Conservation (phyloP, 2,888 invertebrate genomes). For the Nomada fucata region DNA sequence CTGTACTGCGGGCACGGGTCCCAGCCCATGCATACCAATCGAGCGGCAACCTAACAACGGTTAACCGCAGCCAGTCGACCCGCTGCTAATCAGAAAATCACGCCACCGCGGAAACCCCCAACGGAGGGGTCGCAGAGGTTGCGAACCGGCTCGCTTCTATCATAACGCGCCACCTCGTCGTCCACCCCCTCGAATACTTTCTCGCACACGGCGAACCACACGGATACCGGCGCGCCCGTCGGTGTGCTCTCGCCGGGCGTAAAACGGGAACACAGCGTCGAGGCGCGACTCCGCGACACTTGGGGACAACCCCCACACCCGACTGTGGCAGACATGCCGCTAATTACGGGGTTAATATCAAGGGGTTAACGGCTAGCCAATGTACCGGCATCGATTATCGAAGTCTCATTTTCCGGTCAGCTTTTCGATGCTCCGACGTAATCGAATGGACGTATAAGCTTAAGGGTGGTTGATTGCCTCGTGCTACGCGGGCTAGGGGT, state of each 20-base stretch:
- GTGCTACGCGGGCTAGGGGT: neutral
- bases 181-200: conserved; percentile 34
- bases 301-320: conserved; percentile 51
- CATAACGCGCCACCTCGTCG: conserved; percentile 55
- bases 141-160: conserved; percentile 52
- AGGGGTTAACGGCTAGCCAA: conserved; percentile 73
- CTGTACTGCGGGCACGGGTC: conserved; percentile 76
- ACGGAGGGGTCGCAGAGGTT: conserved; percentile 69
- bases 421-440: conserved; percentile 31
- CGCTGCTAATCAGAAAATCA: conserved; percentile 84
- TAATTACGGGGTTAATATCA: conserved; percentile 82
- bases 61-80: conserved; percentile 83
- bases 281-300: conserved; percentile 30
- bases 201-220: neutral
- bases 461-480: conserved; percentile 36
- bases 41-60: conserved; percentile 83
- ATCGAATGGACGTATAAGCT: conserved; percentile 58
- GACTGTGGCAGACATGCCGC: conserved; percentile 68
- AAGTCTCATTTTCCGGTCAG: conserved; percentile 48
- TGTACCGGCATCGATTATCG: conserved; percentile 63
- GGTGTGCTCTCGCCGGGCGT: conserved; percentile 17
- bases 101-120: conserved; percentile 80
- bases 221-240: neutral
- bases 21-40: conserved; percentile 84
- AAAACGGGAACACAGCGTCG: conserved; percentile 31